These are phyloP conservation scores for Coenonympha glycerion DNA, from an alignment of 2,888 invertebrate species.

Conservation along the genomic window DNA sequence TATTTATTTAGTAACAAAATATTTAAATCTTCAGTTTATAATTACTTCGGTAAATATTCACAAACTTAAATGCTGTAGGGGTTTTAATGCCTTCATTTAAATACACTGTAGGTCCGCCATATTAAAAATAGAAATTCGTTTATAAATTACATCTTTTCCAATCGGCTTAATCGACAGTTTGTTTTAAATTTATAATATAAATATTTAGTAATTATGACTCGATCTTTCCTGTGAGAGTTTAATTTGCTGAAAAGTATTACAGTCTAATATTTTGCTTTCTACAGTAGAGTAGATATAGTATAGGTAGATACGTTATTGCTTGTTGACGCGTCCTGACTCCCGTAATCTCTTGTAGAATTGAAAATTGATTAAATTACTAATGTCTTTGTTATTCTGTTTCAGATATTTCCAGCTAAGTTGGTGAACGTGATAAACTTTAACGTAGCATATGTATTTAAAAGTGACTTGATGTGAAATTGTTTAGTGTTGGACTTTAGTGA, in stretches of 20 bases:
- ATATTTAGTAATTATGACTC: neutral
- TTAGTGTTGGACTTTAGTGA: conserved; percentile 68
- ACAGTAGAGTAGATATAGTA: conserved; percentile 8
- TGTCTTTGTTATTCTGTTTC: conserved; percentile 45
- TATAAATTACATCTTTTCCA: conserved; percentile 47
- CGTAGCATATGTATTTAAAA: conserved; percentile 67
- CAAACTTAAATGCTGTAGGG: neutral
- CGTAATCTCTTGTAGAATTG: conserved; percentile 33
- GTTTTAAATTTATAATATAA: conserved; percentile 18
- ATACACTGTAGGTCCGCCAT: conserved; percentile 55
- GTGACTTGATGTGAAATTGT: conserved; percentile 70
- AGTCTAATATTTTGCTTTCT: neutral
- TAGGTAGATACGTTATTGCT: conserved; percentile 30
- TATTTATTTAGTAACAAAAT: conserved; percentile 14
- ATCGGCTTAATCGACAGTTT: conserved; percentile 47
- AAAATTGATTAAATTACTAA: conserved; percentile 27
- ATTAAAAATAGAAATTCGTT: conserved; percentile 54
- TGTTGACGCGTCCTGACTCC: conserved; percentile 76
- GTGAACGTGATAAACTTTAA: conserved; percentile 72
- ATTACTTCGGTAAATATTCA: neutral
- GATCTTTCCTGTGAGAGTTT: conserved; percentile 3
- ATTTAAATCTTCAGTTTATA: neutral
- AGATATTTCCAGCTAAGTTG: conserved; percentile 69
- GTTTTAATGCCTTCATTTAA: neutral
- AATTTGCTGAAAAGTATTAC: conserved; percentile 7